phyloP scores from a whole-genome alignment of 2,113 vertebrate species.

The Albula goreensis region DNA sequence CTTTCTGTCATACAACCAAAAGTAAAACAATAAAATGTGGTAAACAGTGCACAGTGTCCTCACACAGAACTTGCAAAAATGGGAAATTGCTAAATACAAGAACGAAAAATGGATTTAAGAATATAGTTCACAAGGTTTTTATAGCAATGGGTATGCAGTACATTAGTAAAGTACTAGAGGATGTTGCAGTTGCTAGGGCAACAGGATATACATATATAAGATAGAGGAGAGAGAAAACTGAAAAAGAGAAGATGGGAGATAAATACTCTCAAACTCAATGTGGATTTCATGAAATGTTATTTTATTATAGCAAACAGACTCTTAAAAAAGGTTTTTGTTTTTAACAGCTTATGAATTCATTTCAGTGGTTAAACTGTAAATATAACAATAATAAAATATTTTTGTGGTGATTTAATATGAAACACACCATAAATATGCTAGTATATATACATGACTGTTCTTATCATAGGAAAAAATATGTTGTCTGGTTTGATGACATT shows the following conservation, averaged over 20 bases:
- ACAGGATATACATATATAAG: neutral
- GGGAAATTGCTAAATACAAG: no score
- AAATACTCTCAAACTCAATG: neutral
- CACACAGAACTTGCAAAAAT: no score
- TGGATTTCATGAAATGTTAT: no score
- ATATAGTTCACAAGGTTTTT: neutral
- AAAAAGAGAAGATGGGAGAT: neutral
- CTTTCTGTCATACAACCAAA: neutral
- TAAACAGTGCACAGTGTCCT: no score
- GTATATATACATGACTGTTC: neutral
- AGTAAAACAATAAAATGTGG: neutral
- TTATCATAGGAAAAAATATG: neutral
- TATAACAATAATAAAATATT: neutral
- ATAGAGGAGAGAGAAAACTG: neutral
- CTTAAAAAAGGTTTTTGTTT: no score
- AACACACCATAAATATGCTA: neutral
- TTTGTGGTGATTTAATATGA: neutral
- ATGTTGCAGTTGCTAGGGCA: slow-evolving; percentile 4
- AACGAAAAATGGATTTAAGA: no score
- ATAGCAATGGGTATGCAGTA: neutral
- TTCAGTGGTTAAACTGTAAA: neutral
- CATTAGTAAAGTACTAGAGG: slow-evolving; percentile 2
- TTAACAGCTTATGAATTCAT: no score
- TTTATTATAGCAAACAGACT: no score
- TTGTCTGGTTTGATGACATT: neutral